Base-by-base conservation (phyloP, 2,797 vertebrate species). In the Pseudochromis fuscus region DNA sequence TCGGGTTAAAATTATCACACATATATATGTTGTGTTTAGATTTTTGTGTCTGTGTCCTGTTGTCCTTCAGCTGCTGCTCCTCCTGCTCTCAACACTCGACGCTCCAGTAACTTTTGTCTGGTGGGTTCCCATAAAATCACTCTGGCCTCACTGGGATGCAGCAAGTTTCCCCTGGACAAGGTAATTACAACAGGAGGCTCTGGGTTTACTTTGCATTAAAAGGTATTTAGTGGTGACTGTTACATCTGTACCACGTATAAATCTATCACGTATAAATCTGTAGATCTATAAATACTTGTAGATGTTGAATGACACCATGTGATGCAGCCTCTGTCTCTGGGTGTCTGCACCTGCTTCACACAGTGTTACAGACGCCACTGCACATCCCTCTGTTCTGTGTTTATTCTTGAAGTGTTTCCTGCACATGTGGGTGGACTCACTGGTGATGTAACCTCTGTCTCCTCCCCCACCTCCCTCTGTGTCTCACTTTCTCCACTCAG, bases 131-230 rank as follows among this genome's bases (percentile, higher is more conserved):
- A 95, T 61, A 94, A 93, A 78, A 88, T 96, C 79, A 92, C 91
- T 1, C 68, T 95, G 75, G 82, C 91, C 62, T 95, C 95, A 3
- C 84, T 96, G 78, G 94, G 94, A 58, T 91, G 88, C 79, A 88
- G 73, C 71, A 94, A 93, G 84, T 95, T 96, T 79, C 90, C 91
- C 11, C 81, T 96, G 62, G 94, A 96, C 55, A 95, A 96, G 94
- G 95, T 96, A 78, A 24, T 50, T 53, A n/a, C n/a, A n/a, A n/a
- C n/a, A n/a, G n/a, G n/a, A n/a, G n/a, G n/a, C n/a, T n/a, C n/a
- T n/a, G n/a, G n/a, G n/a, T n/a, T n/a, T n/a, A n/a, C n/a, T n/a
- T n/a, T n/a, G n/a, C n/a, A n/a, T n/a, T n/a, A n/a, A n/a, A n/a
- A n/a, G n/a, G n/a, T n/a, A n/a, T n/a, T n/a, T n/a, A n/a, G n/a